phyloP scores from a whole-genome alignment of 2,888 invertebrate species.

The Cosmia trapezina region DNA sequence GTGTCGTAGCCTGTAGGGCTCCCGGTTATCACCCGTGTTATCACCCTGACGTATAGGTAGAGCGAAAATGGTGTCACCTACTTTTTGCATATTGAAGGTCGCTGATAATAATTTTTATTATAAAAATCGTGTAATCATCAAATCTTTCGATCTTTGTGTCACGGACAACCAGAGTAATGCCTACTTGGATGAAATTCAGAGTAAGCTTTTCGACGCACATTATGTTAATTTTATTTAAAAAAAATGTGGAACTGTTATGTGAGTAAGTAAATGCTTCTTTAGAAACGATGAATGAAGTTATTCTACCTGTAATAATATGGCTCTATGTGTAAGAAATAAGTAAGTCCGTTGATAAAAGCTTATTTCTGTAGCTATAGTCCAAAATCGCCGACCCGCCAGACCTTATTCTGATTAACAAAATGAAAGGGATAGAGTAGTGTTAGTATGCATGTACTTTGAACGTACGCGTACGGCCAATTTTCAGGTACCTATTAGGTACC shows the following conservation, averaged over 20 bases:
- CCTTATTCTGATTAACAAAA: no score
- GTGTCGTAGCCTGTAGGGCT: conserved; percentile 69
- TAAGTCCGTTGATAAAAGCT: background rate
- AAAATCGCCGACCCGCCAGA: no score
- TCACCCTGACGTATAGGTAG: conserved; percentile 74
- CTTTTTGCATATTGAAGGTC: conserved; percentile 87
- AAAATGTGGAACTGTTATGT: background rate
- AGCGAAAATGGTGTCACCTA: conserved; percentile 84
- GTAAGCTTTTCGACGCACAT: background rate
- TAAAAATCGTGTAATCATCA: conserved; percentile 78
- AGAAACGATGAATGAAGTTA: background rate
- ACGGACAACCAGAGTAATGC: conserved; percentile 79
- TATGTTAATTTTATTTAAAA: conserved; percentile 8
- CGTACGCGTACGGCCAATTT: no score
- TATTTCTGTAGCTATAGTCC: background rate
- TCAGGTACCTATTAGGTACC: no score
- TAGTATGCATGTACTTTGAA: no score
- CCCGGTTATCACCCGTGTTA: conserved; percentile 74
- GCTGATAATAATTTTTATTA: conserved; percentile 77
- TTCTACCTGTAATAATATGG: no score
- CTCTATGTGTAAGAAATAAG: background rate
- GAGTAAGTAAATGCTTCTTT: background rate
- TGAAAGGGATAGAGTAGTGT: no score
- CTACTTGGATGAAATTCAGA: conserved; percentile 40
- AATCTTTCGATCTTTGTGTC: conserved; percentile 81